Evolutionary conservation across 2,797 vertebrate genomes (phyloP).

Genomic region (Lutjanus campechanus): DNA sequence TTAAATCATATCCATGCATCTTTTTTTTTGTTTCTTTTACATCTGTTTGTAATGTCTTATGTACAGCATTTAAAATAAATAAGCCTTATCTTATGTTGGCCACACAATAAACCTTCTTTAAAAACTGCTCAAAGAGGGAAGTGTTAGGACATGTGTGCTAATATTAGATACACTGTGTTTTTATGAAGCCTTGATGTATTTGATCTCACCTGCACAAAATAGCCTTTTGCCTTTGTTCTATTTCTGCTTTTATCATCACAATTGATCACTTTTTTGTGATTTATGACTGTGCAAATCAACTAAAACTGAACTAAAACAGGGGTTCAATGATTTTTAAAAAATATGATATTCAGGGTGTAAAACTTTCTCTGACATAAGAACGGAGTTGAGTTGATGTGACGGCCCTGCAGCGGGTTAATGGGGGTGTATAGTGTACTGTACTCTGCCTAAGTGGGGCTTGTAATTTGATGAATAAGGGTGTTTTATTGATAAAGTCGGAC

Average conservation of each 20-base stretch:
- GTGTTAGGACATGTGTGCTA: slow-evolving; percentile 33
- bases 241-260: slow-evolving; percentile 38
- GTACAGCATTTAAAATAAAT: neutral
- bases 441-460: slow-evolving; percentile 20
- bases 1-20: neutral
- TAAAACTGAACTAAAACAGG: slow-evolving; percentile 15
- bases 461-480: slow-evolving; percentile 63
- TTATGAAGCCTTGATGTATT: slow-evolving; percentile 25
- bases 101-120: neutral
- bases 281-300: slow-evolving; percentile 10
- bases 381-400: slow-evolving; percentile 8
- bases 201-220: slow-evolving; percentile 27
- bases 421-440: neutral
- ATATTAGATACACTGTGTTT: slow-evolving; percentile 43
- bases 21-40: neutral
- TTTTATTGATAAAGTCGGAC: slow-evolving; percentile 57
- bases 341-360: neutral
- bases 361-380: neutral
- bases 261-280: slow-evolving; percentile 24
- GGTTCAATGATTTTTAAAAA: slow-evolving; percentile 4
- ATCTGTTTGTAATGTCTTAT: neutral
- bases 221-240: slow-evolving; percentile 36
- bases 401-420: slow-evolving; percentile 5
- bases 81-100: too few species aligned
- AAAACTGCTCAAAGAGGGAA: neutral